Evolutionary conservation across 2,888 invertebrate species (phyloP), one percentile per base, ranked within the genome.

Genomic region (Agrochola litura): DNA sequence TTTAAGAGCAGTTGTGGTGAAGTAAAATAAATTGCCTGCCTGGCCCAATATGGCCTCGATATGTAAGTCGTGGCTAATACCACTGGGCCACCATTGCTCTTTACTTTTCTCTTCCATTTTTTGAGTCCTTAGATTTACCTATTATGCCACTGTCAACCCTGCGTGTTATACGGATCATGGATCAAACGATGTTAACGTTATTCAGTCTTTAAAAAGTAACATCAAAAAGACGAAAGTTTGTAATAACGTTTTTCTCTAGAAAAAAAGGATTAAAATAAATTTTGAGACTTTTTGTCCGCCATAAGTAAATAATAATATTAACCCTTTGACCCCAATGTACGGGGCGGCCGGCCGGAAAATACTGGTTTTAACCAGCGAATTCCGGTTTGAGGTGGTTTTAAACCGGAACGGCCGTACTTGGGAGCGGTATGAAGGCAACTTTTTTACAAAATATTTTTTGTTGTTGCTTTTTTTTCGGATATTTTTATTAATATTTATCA

Each of bases 361-460:
- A 90, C 91, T 88, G 87, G 90, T 90, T 89, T 89, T 85, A 90
- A 90, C 91, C 91, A 87, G 92, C 88, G 86, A 89, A 86, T 90
- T 91, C 91, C 91, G 90, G 91, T 79, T 77, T 73, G 78, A 81
- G 83, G 87, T 80, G 85, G 88, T 81, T 85, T 79, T 46, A 79
- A 85, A 72, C 84, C 73, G 86, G 82, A 82, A 79, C 37, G 60
- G 54, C 25, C n/a, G 66, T 78, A 78, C 76, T 71, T 25, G 73
- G 56, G 25, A 74, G 46, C 76, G 25, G 52, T 56, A 64, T 73
- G 41, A 52, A 60, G 25, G 30, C 9, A 41, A 54, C 3, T 70
- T 75, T 77, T 58, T 52, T 30, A 43, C 6, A 61, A 63, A 81
- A 77, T 63, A 10, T 49, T 66, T 63, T 72, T 74, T 61, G 2